These are phyloP conservation scores for Microplitis demolitor DNA, from an alignment of 1,140 invertebrate species.

Conservation along the genomic window DNA sequence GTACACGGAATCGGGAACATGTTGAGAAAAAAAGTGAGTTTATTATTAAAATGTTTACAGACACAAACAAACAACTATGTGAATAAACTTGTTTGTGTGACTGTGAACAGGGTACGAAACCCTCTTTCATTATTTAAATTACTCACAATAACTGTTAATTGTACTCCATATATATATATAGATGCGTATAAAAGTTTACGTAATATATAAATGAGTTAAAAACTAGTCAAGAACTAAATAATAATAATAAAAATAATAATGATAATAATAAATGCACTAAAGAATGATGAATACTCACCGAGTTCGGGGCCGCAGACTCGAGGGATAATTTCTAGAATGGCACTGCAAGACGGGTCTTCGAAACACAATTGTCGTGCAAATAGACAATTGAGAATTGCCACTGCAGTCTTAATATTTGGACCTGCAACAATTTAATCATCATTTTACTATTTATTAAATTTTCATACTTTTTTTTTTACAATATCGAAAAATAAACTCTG, in stretches of 20 bases:
- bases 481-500: no score
- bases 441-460: neutral
- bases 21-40: no score
- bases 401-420: conserved; percentile 72
- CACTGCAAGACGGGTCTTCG: conserved; percentile 84
- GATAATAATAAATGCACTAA: neutral
- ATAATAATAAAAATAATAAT: neutral
- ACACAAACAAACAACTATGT: no score
- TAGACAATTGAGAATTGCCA: conserved; percentile 83
- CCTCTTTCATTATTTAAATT: no score
- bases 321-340: conserved; percentile 86
- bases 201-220: neutral
- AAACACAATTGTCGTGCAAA: conserved; percentile 83
- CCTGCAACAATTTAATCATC: conserved; percentile 62
- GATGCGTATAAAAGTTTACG: no score
- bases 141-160: no score
- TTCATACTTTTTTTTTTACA: no score
- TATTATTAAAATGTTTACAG: no score
- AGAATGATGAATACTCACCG: conserved; percentile 67
- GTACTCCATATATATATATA: no score
- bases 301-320: conserved; percentile 85
- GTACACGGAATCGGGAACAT: no score
- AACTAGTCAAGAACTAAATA: neutral
- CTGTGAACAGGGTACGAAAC: no score
- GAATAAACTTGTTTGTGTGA: no score